Percentiles rank a stretch among this genome's conserved stretches.
Evolutionary conservation across 2,113 vertebrate species (phyloP).

Genomic region (Heterotilapia buettikoferi): DNA sequence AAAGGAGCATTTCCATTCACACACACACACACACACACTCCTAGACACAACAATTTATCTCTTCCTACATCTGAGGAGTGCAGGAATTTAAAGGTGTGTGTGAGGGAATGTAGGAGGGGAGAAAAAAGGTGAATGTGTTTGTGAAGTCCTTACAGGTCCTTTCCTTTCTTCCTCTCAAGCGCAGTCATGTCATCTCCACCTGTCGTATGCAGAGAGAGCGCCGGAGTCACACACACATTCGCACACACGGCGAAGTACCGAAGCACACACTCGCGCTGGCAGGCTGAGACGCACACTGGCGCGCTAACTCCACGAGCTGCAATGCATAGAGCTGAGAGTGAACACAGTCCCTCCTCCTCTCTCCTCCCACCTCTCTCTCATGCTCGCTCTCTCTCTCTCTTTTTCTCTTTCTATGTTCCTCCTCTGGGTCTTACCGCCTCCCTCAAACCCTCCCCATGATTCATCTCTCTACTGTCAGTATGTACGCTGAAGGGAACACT

Average conservation of each 20-base stretch:
- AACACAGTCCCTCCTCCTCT: slow-evolving; percentile 48
- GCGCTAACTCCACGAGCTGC: slow-evolving; percentile 29
- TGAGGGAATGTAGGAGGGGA: slow-evolving; percentile 19
- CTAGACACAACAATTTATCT: slow-evolving; percentile 9
- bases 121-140: slow-evolving; percentile 6
- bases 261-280: slow-evolving; percentile 40
- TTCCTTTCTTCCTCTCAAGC: slow-evolving; percentile 64
- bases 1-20: background rate
- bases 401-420: slow-evolving; percentile 29
- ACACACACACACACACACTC: background rate
- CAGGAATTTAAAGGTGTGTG: slow-evolving; percentile 47
- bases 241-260: slow-evolving; percentile 23
- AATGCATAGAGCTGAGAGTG: slow-evolving; percentile 39
- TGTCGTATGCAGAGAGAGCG: slow-evolving; percentile 57
- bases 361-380: slow-evolving; percentile 29
- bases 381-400: background rate
- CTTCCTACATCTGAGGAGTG: background rate
- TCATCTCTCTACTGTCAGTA: background rate
- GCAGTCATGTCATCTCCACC: slow-evolving; percentile 74
- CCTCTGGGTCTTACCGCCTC: slow-evolving; percentile 65
- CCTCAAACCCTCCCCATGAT: background rate
- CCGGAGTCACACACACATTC: slow-evolving; percentile 56
- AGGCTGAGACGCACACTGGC: slow-evolving; percentile 55
- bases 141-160: slow-evolving; percentile 69
- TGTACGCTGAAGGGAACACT: background rate